Conservation (phyloP, 2,113 vertebrate species). For the Charina bottae region DNA sequence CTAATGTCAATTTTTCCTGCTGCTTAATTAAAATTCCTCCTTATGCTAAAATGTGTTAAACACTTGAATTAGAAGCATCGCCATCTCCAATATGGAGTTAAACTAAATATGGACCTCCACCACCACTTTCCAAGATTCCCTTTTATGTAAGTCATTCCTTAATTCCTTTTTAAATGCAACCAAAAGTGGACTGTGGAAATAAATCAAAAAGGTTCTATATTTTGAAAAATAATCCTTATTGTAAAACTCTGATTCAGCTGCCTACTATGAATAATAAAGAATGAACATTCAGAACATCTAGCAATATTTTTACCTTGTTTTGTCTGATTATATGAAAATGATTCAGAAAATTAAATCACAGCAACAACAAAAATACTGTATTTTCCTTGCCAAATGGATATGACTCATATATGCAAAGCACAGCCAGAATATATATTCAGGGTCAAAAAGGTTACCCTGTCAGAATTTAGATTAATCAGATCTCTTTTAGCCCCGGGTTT, state of each 20-base stretch:
- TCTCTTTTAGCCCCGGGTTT: constrained; percentile 10
- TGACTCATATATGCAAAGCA: neutral
- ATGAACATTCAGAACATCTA: neutral
- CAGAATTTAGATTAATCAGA: constrained; percentile 8
- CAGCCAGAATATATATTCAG: neutral
- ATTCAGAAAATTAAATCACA: neutral
- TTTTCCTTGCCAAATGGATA: neutral
- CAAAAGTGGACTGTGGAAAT: constrained; percentile 59
- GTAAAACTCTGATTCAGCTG: neutral
- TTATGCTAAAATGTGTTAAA: constrained; percentile 24
- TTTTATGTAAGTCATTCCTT: constrained; percentile 29
- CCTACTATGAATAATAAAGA: constrained; percentile 10
- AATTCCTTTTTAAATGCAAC: constrained; percentile 49
- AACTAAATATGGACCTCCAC: constrained; percentile 37
- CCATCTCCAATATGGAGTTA: constrained; percentile 27
- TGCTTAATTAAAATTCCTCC: constrained; percentile 37
- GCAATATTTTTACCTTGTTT: constrained; percentile 6
- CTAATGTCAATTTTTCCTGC: constrained; percentile 43
- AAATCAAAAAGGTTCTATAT: constrained; percentile 51
- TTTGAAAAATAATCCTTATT: constrained; percentile 10
- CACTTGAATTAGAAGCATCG: neutral
- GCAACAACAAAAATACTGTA: neutral
- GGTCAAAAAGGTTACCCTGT: neutral
- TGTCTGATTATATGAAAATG: neutral
- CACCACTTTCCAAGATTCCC: constrained; percentile 47